Conservation (phyloP, 2,113 vertebrate genomes). For the Sarotherodon lohbergeri region DNA sequence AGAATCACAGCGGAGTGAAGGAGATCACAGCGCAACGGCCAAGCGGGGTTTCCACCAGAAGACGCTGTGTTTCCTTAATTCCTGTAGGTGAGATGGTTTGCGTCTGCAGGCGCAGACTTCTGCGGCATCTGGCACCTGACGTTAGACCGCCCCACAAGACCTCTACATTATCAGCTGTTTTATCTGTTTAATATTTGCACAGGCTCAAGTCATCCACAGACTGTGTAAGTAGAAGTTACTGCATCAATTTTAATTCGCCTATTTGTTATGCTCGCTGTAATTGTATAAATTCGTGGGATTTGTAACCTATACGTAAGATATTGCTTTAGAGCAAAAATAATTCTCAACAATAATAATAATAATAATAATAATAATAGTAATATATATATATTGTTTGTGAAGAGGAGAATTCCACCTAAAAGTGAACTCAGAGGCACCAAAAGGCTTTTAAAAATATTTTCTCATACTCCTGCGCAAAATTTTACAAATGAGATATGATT, state of each 20-base stretch:
- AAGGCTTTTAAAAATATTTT: not conserved
- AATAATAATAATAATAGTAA: no score
- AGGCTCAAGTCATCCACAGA: not conserved
- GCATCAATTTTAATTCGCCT: not conserved
- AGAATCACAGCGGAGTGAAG: not conserved
- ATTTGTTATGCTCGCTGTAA: not conserved
- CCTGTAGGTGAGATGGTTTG: not conserved
- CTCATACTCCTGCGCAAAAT: not conserved
- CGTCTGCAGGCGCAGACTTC: not conserved
- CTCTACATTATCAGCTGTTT: not conserved
- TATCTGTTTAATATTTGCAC: not conserved
- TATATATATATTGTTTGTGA: not conserved
- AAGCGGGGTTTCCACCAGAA: conserved; percentile 54
- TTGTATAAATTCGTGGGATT: not conserved
- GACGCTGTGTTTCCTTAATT: conserved; percentile 62
- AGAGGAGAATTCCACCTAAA: not conserved
- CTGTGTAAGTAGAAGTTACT: not conserved
- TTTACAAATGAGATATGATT: not conserved
- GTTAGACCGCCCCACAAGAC: not conserved
- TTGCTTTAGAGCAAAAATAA: not conserved
- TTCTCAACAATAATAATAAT: not conserved
- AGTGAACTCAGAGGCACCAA: not conserved
- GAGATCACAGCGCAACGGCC: not conserved
- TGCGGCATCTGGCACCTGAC: not conserved
- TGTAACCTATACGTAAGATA: not conserved